These are phyloP conservation scores for Plemyria rubiginata DNA, from an alignment of 2,888 invertebrate genomes.

Conservation along the genomic window DNA sequence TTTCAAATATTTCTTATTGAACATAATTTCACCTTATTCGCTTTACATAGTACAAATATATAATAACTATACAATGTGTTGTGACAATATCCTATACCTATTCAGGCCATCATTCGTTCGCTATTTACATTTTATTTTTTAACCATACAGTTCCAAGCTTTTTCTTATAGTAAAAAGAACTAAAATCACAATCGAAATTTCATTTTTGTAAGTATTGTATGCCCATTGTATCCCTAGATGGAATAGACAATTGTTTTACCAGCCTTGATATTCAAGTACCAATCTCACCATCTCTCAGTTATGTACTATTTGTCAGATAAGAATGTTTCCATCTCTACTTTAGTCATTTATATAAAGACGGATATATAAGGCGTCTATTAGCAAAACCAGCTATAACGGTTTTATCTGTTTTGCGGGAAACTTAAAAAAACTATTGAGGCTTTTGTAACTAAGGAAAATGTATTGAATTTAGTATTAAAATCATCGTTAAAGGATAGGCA, in stretches of 20 bases:
- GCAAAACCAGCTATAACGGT: no score
- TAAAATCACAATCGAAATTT: constrained; percentile 47
- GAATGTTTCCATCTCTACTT: no score
- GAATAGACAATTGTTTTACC: constrained; percentile 18
- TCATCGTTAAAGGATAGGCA: no score
- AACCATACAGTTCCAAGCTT: constrained; percentile 52
- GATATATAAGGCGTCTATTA: no score
- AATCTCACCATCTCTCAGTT: no score
- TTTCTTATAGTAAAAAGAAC: constrained; percentile 45
- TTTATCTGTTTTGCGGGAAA: no score
- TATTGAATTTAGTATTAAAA: no score
- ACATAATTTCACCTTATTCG: constrained; percentile 70
- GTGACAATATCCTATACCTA: constrained; percentile 63
- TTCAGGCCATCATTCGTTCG: constrained; percentile 77
- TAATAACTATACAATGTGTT: constrained; percentile 53
- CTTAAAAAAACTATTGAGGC: no score
- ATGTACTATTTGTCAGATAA: no score
- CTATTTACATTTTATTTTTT: constrained; percentile 72
- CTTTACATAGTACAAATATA: constrained; percentile 72
- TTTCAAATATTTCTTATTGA: constrained; percentile 60
- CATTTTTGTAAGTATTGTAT: constrained; percentile 62
- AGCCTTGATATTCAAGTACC: constrained; percentile 21
- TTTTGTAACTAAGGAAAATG: no score
- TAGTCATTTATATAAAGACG: no score
- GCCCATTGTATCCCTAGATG: constrained; percentile 57